phyloP scores from a whole-genome alignment of 1,140 invertebrate species.

The Patella vulgata region DNA sequence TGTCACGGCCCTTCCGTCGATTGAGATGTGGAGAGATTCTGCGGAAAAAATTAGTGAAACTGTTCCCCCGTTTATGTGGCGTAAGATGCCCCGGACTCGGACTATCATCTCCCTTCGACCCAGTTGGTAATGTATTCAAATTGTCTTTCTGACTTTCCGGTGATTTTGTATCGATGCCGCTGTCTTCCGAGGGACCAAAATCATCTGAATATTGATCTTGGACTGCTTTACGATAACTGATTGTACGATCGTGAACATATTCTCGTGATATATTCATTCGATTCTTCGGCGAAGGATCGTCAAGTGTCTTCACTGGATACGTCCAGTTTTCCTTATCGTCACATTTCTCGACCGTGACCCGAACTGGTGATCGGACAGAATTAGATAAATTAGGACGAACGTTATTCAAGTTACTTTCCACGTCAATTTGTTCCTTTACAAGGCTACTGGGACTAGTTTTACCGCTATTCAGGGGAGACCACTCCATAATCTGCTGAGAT shows the following conservation, averaged over 20 bases:
- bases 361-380: constrained; percentile 4
- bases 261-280: constrained; percentile 27
- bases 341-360: no score
- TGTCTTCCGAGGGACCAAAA: constrained; percentile 28
- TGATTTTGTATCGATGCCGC: constrained; percentile 25
- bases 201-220: constrained; percentile 37
- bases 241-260: constrained; percentile 40
- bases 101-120: constrained; percentile 8
- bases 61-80: constrained; percentile 26
- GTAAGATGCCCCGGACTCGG: constrained; percentile 36
- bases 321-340: constrained; percentile 8
- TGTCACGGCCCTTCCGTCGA: constrained; percentile 27
- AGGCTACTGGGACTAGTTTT: no score
- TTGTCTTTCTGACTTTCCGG: constrained; percentile 25
- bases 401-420: constrained; percentile 10
- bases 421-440: constrained; percentile 28
- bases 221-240: constrained; percentile 42
- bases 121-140: constrained; percentile 33
- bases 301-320: background rate
- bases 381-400: constrained; percentile 1
- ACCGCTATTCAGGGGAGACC: constrained; percentile 24
- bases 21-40: constrained; percentile 44
- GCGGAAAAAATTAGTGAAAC: constrained; percentile 52
- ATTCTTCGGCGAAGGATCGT: constrained; percentile 1
- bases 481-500: constrained; percentile 44